Conservation (phyloP, 2,797 vertebrate genomes). For the Lithobates pipiens region DNA sequence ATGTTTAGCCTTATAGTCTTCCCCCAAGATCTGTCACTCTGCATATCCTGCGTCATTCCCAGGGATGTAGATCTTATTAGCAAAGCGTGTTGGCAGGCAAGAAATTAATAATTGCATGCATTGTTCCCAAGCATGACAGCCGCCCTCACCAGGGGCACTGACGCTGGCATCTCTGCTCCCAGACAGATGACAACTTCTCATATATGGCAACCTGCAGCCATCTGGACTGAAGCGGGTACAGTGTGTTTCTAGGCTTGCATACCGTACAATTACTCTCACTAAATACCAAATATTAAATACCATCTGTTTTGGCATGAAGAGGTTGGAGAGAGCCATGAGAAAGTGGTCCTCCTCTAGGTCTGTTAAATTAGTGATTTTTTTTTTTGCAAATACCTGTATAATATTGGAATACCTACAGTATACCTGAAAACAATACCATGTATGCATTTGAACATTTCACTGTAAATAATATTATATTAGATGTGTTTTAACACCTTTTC, state of each 20-base stretch:
- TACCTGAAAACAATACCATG: no score
- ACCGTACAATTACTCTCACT: conserved; percentile 60
- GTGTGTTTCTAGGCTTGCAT: conserved; percentile 52
- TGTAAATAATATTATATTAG: background rate
- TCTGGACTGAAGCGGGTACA: conserved; percentile 58
- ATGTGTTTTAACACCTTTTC: background rate
- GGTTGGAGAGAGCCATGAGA: conserved; percentile 19
- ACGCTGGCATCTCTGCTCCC: conserved; percentile 59
- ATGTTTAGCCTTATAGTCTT: conserved; percentile 16
- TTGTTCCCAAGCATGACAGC: conserved; percentile 55
- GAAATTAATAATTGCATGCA: conserved; percentile 62
- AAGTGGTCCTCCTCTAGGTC: conserved; percentile 44
- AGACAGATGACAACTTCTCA: conserved; percentile 59
- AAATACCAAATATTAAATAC: conserved; percentile 58
- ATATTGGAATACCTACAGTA: background rate
- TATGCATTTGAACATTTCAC: no score
- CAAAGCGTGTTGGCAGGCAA: conserved; percentile 58
- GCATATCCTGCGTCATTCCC: conserved; percentile 52
- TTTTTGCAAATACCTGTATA: conserved; percentile 27
- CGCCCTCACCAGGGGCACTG: conserved; percentile 52
- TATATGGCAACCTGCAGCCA: conserved; percentile 60
- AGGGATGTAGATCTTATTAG: conserved; percentile 60
- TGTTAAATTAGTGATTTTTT: conserved; percentile 44
- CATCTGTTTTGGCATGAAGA: conserved; percentile 52
- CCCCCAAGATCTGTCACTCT: conserved; percentile 52